A percentile compares a stretch with the other conserved stretches of the same genome.
Evolutionary conservation across 1,140 invertebrate species (phyloP).

Genomic region (Heterodera schachtii): DNA sequence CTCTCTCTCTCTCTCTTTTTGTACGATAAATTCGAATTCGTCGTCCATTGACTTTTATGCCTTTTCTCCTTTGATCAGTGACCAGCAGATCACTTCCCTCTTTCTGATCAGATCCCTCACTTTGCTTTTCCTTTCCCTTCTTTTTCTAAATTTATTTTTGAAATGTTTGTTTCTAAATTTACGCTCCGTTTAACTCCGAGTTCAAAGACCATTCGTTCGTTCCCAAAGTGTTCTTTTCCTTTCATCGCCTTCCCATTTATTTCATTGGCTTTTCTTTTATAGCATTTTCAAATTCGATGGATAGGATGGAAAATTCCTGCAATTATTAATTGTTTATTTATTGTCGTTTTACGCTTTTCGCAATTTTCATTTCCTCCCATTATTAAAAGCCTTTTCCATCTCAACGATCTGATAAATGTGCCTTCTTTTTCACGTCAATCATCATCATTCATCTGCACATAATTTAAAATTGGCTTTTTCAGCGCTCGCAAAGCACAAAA

Average conservation of each 20-base stretch:
- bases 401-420: too few relatives aligned
- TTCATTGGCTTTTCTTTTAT: background rate
- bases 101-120: too few relatives aligned
- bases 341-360: background rate
- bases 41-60: too few relatives aligned
- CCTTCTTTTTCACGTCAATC: too few relatives aligned
- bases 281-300: background rate
- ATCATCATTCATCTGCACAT: too few relatives aligned
- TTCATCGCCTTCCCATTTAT: background rate
- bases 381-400: background rate
- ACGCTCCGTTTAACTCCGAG: background rate
- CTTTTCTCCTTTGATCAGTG: too few relatives aligned
- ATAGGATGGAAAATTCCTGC: background rate
- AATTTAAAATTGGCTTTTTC: too few relatives aligned
- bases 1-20: background rate
- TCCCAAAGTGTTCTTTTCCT: background rate
- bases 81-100: too few relatives aligned
- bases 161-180: background rate
- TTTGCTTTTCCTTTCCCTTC: background rate
- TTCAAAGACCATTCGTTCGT: background rate
- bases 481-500: too few relatives aligned
- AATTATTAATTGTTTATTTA: background rate
- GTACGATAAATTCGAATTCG: too few relatives aligned
- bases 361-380: background rate
- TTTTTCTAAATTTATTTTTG: background rate